Base-by-base conservation (phyloP, 1,140 invertebrate genomes). In the Drosophila kepulauana region DNA sequence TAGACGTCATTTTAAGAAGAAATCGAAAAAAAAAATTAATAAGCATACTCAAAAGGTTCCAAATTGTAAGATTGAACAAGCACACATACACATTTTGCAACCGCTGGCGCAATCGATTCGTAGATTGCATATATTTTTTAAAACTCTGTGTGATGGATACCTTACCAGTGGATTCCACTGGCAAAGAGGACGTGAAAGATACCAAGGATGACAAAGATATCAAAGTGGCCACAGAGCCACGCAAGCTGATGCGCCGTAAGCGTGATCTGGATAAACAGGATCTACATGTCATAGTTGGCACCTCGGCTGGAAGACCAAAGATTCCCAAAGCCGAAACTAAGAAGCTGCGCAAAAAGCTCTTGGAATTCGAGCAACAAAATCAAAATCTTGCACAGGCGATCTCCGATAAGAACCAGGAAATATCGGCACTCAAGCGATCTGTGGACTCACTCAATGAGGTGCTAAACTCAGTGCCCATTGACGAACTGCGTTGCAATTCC, bases 401-500 rank as follows among this genome's bases (percentile, higher is more conserved):
- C 0, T 51, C 43, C 3, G 93, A 93, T 30, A 94, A 94, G 79
- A 94, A 94, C 30, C 81, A 92, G 52, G 93, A 94, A 71, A 94
- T 94, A 16, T 92, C 81, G 33, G 92, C 94, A 54, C 76, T 94
- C 1, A 93, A 93, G 63, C 93, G 92, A 81, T 94, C 93, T 0
- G 91, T 94, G 0, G 71, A 81, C 3, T 93, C 94, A 0, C 85
- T 94, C 0, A 94, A 94, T 54, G 93, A 94, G 54, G 88, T 92
- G 1, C 63, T 92, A 0, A 91, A 92, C 15, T 92, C 91, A 5
- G 89, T 91, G 52, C 88, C 93, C 6, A 94, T 94, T n/a, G 93
- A 94, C 38, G 94, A 94, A 58, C 92, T 94, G 1, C 93, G 94
- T 56, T 93, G 92, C 33, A 93, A 94, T 10, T 90, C 91, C 1